Base-by-base conservation (phyloP, 2,113 vertebrate genomes). In the Hippocampus abdominalis region DNA sequence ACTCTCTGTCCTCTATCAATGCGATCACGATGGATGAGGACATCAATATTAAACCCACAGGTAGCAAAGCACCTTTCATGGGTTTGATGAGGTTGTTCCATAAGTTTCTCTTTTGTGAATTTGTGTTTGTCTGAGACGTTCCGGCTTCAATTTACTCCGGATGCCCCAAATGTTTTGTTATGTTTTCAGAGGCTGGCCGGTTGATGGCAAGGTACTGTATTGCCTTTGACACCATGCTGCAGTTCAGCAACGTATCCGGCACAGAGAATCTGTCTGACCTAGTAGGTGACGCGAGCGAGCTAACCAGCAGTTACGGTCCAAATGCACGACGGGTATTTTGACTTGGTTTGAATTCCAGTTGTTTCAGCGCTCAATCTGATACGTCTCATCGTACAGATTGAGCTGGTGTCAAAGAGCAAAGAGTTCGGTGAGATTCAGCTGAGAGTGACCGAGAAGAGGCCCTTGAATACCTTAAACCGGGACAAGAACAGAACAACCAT, bases 201-300 rank as follows among this genome's bases (percentile, higher is more conserved):
- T 87, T 97, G 80, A 98, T 98, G 96, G 95, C 96, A 0, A 93
- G 94, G 78, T 97, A 95, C 89, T 98, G 93, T 74, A 94, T 98
- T 80, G 95, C 96, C 18, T 98, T 96, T 90, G 94, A 97, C 72
- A 98, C 97, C 71, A 94, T 97, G 90, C 96, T 93, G 82, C 93
- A 93, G 65, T 98, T 97, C 91, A 93, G 83, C 86, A 80, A 77
- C 70, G 90, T 97, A 70, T 86, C 82, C 61, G 96, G 95, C 87
- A 92, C 90, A 15, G 96, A 98, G 85, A 94, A 89, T 40, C 86
- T 98, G 75, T 87, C 92, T 13, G 96, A 99, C 73, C 78, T 99
- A 94, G 97, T 98, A 93, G 89, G 86, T 76, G 71, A 57, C 25
- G 16, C 27, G 1, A 59, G 39, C 67, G 53, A 7, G 7, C 21